Percentiles rank a stretch among this genome's conserved stretches.
Evolutionary conservation across 2,888 invertebrate genomes (phyloP).

Genomic region (Dryobotodes eremita): DNA sequence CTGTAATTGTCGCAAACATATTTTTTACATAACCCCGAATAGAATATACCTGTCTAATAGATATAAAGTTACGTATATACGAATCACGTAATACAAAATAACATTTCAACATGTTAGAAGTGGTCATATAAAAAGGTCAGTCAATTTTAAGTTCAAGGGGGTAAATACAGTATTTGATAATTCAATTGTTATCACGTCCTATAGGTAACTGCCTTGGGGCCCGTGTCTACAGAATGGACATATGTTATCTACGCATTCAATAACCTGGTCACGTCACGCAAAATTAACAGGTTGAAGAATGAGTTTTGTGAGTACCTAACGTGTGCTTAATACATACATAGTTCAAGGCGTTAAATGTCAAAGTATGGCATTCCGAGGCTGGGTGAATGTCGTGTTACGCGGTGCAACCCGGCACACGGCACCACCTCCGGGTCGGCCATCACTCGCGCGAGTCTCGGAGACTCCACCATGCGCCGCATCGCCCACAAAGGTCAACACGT

Average conservation of each 20-base stretch:
- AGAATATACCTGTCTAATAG: slow-evolving; percentile 56
- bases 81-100: slow-evolving; percentile 68
- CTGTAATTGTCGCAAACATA: slow-evolving; percentile 58
- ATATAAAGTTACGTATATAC: slow-evolving; percentile 62
- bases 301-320: slow-evolving; percentile 47
- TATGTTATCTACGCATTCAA: slow-evolving; percentile 10
- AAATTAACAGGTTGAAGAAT: slow-evolving; percentile 51
- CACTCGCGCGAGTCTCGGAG: slow-evolving; percentile 44
- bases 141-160: slow-evolving; percentile 74
- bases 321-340: slow-evolving; percentile 58
- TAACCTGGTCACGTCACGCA: slow-evolving; percentile 11
- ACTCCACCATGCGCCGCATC: slow-evolving; percentile 50
- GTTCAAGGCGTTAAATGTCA: slow-evolving; percentile 81
- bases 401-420: slow-evolving; percentile 57
- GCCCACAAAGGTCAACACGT: slow-evolving; percentile 82
- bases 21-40: slow-evolving; percentile 66
- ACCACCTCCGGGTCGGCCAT: slow-evolving; percentile 63
- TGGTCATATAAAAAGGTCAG: slow-evolving; percentile 68
- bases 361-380: slow-evolving; percentile 74
- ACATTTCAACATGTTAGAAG: slow-evolving; percentile 64
- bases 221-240: slow-evolving; percentile 2
- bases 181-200: slow-evolving; percentile 15
- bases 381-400: slow-evolving; percentile 73
- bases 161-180: slow-evolving; percentile 40
- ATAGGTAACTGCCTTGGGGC: neutral